phyloP scores from a whole-genome alignment of 2,797 vertebrate genomes.

The Tenualosa ilisha region DNA sequence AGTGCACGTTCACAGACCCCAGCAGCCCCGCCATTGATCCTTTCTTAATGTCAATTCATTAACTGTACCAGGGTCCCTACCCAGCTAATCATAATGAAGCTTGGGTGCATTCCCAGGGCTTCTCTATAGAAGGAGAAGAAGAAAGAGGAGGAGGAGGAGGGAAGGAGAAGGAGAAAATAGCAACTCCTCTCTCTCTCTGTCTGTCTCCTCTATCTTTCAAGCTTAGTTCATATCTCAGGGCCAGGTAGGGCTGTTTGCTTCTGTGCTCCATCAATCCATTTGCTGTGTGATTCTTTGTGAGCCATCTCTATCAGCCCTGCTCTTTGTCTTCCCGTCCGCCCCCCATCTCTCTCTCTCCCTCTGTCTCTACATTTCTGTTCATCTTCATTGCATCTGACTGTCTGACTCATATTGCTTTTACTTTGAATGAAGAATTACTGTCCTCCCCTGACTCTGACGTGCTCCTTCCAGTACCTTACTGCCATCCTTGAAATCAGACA shows the following conservation, averaged over 20 bases:
- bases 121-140: neutral
- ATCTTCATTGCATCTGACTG: conserved; percentile 54
- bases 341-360: conserved; percentile 36
- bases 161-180: neutral
- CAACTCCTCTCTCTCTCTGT: neutral
- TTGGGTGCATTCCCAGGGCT: conserved; percentile 37
- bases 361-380: conserved; percentile 48
- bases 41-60: conserved; percentile 73
- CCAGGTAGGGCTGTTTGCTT: conserved; percentile 20
- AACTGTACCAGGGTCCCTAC: conserved; percentile 54
- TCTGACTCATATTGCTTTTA: conserved; percentile 53
- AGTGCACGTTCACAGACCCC: conserved; percentile 63
- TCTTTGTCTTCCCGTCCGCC: conserved; percentile 19
- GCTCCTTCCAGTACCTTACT: conserved; percentile 52
- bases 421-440: conserved; percentile 57
- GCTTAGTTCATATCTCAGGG: conserved; percentile 26
- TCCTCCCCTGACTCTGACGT: conserved; percentile 54
- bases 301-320: neutral
- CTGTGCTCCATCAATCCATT: conserved; percentile 45
- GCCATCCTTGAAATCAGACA: conserved; percentile 50
- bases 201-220: neutral
- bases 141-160: neutral
- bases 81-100: conserved; percentile 60
- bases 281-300: conserved; percentile 14
- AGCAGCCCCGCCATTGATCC: conserved; percentile 70